Conservation (phyloP, 2,797 vertebrate genomes). For the Danio tinwini region DNA sequence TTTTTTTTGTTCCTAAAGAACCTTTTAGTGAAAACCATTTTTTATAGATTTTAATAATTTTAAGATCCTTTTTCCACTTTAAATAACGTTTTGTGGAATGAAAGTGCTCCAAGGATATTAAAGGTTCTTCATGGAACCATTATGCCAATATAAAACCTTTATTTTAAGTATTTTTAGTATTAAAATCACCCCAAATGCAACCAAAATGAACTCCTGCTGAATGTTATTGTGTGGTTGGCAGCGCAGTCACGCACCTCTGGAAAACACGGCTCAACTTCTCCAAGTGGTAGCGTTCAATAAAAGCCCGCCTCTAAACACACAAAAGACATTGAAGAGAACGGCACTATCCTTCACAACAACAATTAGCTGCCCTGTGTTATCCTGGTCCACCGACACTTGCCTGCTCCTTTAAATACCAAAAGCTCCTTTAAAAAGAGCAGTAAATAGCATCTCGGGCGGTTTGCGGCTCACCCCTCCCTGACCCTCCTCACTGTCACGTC, state of each 20-base stretch:
- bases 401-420: conserved; percentile 57
- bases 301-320: conserved; percentile 35
- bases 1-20: neutral
- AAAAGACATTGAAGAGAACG: conserved; percentile 47
- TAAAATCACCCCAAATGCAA: neutral
- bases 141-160: no score
- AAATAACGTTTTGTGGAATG: no score
- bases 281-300: conserved; percentile 20
- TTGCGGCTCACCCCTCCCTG: conserved; percentile 58
- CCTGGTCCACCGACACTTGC: conserved; percentile 41
- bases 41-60: no score
- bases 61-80: no score
- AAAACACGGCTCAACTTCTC: conserved; percentile 37
- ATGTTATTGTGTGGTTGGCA: neutral
- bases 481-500: conserved; percentile 69
- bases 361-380: conserved; percentile 51
- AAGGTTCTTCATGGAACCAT: no score
- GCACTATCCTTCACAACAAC: conserved; percentile 42
- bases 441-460: conserved; percentile 53
- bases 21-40: no score
- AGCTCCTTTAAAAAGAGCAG: conserved; percentile 57
- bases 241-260: conserved; percentile 10
- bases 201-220: neutral
- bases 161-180: no score
- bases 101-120: no score